Evolutionary conservation across 2,888 invertebrate genomes (phyloP), one percentile per base, ranked within the genome.

Genomic region (Eubasilissa splendida): DNA sequence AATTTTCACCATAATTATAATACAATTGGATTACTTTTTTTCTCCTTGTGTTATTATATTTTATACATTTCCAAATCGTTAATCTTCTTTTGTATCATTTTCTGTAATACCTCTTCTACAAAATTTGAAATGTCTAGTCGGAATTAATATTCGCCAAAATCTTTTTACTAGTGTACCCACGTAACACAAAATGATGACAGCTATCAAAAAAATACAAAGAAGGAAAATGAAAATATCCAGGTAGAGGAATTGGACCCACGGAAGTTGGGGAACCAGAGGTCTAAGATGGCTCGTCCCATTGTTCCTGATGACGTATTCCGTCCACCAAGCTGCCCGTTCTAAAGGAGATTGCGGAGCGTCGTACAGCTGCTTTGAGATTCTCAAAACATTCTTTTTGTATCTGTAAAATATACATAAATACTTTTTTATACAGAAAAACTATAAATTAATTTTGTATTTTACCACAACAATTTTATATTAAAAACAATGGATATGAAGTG

Each of bases 241-340:
- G 42, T 68, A 71, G 10, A 71, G 52, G 59, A 54, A 52, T 42
- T 78, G 78, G 11, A 42, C n/a, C 71, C 42, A 54, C 12, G 79
- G 54, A 10, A 65, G 11, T 11, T 65, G 65, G 3, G 50, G 33
- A 70, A 12, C 56, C 33, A 50, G 22, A 4, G 80, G 31, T 10
- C 52, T 68, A 5, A 81, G 77, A 68, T 81, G 81, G 12, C 54
- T 33, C 22, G 81, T 81, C 12, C 81, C 81, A 53, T 81, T 81
- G 70, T 81, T 74, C 14, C 81, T 52, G 0, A 81, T n/a, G 12
- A 81, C 81, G 31, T 81, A 78, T 53, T 81, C 81, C 11, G 78
- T 81, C 81, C 81, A 81, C 81, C 81, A 81, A 68, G 78, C 81
- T 9, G 78, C 77, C 53, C 81, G 60, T 12, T 81, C 81, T 53